Evolutionary conservation across 37 sponge, comb jelly and placozoan species (phyloP).

Genomic region (Agelas oroides): DNA sequence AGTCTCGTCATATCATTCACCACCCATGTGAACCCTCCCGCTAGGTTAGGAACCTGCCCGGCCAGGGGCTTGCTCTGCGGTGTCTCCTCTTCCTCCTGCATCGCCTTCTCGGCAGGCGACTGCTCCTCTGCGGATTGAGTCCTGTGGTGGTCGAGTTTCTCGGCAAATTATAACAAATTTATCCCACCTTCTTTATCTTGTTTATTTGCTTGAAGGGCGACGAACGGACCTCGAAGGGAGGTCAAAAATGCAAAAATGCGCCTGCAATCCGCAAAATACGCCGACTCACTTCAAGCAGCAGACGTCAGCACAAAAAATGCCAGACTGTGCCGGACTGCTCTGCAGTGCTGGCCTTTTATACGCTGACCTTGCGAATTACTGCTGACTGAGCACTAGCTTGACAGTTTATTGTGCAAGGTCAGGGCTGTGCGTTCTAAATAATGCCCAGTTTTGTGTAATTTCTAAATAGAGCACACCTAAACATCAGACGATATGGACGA

Average conservation of each 20-base stretch:
- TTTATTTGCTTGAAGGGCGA: no score
- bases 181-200: no score
- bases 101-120: background rate
- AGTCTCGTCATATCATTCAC: slow-evolving; percentile 70
- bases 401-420: slow-evolving; percentile 16
- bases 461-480: no score
- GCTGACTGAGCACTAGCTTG: background rate
- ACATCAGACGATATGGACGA: background rate
- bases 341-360: slow-evolving; percentile 8
- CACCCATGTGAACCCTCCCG: slow-evolving; percentile 70
- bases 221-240: no score
- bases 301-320: no score
- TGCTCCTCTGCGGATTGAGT: background rate
- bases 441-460: no score
- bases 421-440: background rate
- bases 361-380: slow-evolving; percentile 20
- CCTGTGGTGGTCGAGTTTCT: background rate
- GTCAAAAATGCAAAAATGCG: no score
- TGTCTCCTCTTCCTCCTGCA: slow-evolving; percentile 1
- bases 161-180: no score
- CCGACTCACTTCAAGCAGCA: no score
- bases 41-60: slow-evolving; percentile 69
- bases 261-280: no score
- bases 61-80: slow-evolving; percentile 56
- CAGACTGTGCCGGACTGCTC: no score